Evolutionary conservation across 2,888 invertebrate species (phyloP).

Genomic region (Cryptocephalus moraei): DNA sequence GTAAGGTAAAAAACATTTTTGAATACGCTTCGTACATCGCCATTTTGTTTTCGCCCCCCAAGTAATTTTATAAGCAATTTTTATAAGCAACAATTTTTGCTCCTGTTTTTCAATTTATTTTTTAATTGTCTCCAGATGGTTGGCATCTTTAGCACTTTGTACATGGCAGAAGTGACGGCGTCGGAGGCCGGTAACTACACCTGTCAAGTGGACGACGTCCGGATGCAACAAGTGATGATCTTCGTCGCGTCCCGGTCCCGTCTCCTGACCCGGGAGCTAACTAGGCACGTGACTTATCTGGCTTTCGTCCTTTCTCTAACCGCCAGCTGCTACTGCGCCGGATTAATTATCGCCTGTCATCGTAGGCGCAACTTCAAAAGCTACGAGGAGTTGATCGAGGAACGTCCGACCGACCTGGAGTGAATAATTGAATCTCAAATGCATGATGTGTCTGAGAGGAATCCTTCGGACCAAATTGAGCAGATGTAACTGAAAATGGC

Average conservation of each 20-base stretch:
- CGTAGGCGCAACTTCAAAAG: conserved; percentile 37
- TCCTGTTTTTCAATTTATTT: too few species aligned
- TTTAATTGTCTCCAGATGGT: conserved; percentile 34
- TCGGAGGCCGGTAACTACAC: conserved; percentile 60
- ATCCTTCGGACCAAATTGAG: too few species aligned
- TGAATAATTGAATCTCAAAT: too few species aligned
- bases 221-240: conserved; percentile 43
- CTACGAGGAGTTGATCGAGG: conserved; percentile 25
- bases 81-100: too few species aligned
- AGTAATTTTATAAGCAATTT: too few species aligned
- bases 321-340: conserved; percentile 47
- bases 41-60: too few species aligned
- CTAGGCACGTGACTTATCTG: conserved; percentile 48
- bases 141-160: conserved; percentile 46
- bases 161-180: conserved; percentile 47
- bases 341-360: conserved; percentile 44
- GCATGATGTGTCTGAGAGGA: too few species aligned
- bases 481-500: too few species aligned
- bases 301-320: conserved; percentile 47
- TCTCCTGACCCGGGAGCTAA: conserved; percentile 44
- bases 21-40: too few species aligned
- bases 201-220: conserved; percentile 52
- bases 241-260: conserved; percentile 42
- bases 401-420: conserved; percentile 9
- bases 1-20: too few species aligned